These are phyloP conservation scores for Tragelaphus imberbis DNA, from an alignment of 2,113 vertebrate species.

Conservation along the genomic window DNA sequence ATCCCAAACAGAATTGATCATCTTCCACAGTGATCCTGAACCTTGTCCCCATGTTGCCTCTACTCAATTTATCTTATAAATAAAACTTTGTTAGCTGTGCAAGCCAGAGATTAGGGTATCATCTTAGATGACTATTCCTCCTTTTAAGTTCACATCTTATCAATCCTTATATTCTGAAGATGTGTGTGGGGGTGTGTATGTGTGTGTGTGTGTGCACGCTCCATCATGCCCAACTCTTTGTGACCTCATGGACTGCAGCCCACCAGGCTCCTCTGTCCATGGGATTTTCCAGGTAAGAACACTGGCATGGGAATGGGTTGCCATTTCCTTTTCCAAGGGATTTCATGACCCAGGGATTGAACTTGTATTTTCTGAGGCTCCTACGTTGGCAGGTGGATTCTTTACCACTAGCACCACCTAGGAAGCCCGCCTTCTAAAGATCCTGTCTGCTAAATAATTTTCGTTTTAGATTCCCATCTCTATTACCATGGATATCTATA, in stretches of 20 bases:
- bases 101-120: not conserved
- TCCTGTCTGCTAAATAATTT: not conserved
- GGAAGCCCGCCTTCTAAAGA: not conserved
- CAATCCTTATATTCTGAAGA: not conserved
- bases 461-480: not conserved
- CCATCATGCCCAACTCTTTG: not conserved
- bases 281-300: not conserved
- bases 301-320: not conserved
- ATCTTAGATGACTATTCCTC: not conserved
- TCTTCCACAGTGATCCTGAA: not conserved
- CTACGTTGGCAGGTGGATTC: not conserved
- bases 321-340: not conserved
- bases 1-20: not conserved
- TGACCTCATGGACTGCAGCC: not conserved
- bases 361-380: not conserved
- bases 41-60: not conserved
- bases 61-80: not conserved
- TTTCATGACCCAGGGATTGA: not conserved
- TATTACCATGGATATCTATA: not conserved
- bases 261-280: not conserved
- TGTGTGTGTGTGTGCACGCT: not conserved
- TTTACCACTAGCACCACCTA: not conserved
- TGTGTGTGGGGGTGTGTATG: not conserved
- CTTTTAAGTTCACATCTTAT: not conserved
- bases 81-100: not conserved